Conservation (phyloP, 1,140 invertebrate genomes). For the Odontomachus brunneus region DNA sequence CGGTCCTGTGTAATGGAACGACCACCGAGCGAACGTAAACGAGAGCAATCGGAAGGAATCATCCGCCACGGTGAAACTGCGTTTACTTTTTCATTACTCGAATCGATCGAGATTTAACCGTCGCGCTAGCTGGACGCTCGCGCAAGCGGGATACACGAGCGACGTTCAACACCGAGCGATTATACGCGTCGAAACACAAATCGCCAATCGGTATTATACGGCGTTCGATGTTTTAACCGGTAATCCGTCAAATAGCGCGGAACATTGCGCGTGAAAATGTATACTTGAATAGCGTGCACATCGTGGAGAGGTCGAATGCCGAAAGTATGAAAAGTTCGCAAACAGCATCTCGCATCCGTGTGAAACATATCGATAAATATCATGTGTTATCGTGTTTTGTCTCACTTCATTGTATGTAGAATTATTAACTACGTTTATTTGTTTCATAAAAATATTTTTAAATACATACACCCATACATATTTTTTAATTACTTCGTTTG, state of each 20-base stretch:
- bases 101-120: slow-evolving; percentile 62
- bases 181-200: slow-evolving; percentile 19
- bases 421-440: neutral
- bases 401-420: neutral
- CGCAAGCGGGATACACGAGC: neutral
- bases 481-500: neutral
- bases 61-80: slow-evolving; percentile 58
- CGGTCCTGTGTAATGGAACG: slow-evolving; percentile 67
- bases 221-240: neutral
- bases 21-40: slow-evolving; percentile 53
- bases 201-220: neutral
- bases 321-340: neutral
- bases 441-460: neutral
- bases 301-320: neutral
- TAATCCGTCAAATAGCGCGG: neutral
- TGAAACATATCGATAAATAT: neutral
- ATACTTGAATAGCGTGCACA: neutral
- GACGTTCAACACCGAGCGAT: slow-evolving; percentile 14
- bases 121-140: slow-evolving; percentile 14
- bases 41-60: slow-evolving; percentile 63
- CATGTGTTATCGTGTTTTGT: neutral
- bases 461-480: neutral
- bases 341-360: neutral
- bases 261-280: neutral
- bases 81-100: slow-evolving; percentile 60